Percentiles rank a stretch among this genome's conserved stretches.
These are phyloP conservation scores for Silurus lanzhouensis DNA, from an alignment of 2,797 vertebrate species.

Conservation along the genomic window DNA sequence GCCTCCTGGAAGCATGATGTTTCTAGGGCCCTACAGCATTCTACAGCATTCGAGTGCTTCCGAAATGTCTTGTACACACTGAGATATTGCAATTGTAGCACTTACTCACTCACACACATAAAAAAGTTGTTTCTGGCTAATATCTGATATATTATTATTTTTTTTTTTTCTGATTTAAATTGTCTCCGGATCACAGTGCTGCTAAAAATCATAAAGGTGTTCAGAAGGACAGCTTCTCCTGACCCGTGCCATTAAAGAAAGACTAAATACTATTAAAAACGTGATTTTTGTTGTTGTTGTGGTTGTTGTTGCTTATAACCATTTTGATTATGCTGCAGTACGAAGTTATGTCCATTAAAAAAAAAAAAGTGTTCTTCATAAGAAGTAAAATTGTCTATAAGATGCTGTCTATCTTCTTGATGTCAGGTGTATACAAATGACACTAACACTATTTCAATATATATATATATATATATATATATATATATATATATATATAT, in stretches of 20 bases:
- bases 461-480: neutral
- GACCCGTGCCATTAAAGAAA: neutral
- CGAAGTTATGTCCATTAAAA: slow-evolving; percentile 16
- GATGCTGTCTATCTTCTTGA: neutral
- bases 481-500: no score
- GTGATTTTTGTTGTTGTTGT: neutral
- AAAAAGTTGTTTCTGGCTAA: neutral
- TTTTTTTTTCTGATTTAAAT: neutral
- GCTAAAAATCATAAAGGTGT: slow-evolving; percentile 9
- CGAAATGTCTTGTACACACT: slow-evolving; percentile 12
- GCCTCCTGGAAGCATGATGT: slow-evolving; percentile 8
- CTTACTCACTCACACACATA: neutral
- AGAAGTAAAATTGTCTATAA: neutral
- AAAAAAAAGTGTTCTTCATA: slow-evolving; percentile 15
- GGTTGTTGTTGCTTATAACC: neutral
- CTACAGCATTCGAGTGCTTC: neutral
- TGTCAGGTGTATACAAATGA: slow-evolving; percentile 10
- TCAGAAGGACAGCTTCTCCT: neutral
- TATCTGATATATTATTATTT: slow-evolving; percentile 2
- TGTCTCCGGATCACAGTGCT: slow-evolving; percentile 8
- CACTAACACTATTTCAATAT: slow-evolving; percentile 15
- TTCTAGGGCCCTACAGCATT: neutral
- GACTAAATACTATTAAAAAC: neutral
- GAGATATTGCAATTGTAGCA: slow-evolving; percentile 15
- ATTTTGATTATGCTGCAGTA: neutral